Percentiles rank a stretch among this genome's conserved stretches.
Conservation (phyloP, 2,797 vertebrate genomes). For the Gymnodraco acuticeps region DNA sequence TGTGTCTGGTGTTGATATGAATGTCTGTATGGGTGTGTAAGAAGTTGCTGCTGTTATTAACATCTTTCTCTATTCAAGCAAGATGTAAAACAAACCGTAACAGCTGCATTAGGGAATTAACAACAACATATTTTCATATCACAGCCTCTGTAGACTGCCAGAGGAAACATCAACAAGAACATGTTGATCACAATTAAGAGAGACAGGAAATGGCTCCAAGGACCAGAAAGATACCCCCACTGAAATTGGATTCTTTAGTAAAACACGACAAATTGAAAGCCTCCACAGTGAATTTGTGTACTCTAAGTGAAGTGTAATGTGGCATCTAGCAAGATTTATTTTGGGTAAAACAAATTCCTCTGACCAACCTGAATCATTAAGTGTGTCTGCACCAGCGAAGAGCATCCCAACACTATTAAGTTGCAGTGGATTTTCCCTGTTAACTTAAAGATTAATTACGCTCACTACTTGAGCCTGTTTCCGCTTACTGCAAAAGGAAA, state of each 20-base stretch:
- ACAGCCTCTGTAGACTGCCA: background rate
- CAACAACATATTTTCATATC: constrained; percentile 3
- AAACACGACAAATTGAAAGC: background rate
- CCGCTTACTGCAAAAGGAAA: background rate
- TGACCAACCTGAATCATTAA: constrained; percentile 5
- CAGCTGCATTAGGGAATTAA: constrained; percentile 5
- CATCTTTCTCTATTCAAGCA: constrained; percentile 16
- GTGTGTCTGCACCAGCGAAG: background rate
- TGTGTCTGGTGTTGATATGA: background rate
- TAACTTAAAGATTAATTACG: constrained; percentile 23
- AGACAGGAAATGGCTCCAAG: background rate
- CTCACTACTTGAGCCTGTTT: background rate
- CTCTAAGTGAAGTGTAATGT: constrained; percentile 6
- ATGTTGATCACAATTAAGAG: constrained; percentile 13
- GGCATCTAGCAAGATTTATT: background rate
- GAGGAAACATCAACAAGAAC: background rate
- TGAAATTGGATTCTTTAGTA: background rate
- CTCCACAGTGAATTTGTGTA: background rate
- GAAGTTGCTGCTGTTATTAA: constrained; percentile 22
- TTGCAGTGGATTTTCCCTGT: constrained; percentile 12
- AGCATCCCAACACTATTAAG: background rate
- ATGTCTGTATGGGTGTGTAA: background rate
- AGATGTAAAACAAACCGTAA: constrained; percentile 8
- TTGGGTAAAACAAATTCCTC: background rate
- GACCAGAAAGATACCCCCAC: background rate